Conservation (phyloP, 1,140 invertebrate genomes). For the Potamilus streckersoni region DNA sequence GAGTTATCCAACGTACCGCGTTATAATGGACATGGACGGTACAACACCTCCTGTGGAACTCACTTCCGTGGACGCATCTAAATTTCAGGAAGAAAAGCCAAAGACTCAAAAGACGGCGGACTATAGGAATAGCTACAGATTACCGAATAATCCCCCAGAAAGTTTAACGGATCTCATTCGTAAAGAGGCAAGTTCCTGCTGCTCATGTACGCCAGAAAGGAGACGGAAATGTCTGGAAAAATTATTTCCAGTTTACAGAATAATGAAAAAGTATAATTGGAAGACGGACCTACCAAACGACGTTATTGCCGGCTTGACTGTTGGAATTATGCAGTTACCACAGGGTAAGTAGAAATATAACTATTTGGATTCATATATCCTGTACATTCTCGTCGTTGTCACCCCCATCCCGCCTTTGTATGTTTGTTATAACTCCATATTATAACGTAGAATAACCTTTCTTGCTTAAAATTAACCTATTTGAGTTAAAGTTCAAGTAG, state of each 20-base stretch:
- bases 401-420: too few species aligned
- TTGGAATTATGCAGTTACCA: conserved; percentile 62
- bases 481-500: too few species aligned
- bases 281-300: conserved; percentile 51
- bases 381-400: not conserved
- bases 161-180: not conserved
- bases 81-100: not conserved
- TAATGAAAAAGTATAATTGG: conserved; percentile 55
- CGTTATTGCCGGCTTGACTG: conserved; percentile 58
- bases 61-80: conserved; percentile 8
- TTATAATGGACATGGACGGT: conserved; percentile 28
- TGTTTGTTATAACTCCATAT: too few species aligned
- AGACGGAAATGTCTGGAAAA: conserved; percentile 34
- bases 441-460: too few species aligned
- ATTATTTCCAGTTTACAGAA: conserved; percentile 49
- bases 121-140: conserved; percentile 8
- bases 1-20: conserved; percentile 8
- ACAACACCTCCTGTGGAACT: conserved; percentile 23
- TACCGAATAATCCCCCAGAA: conserved; percentile 1
- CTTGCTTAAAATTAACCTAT: too few species aligned
- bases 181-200: conserved; percentile 2
- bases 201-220: conserved; percentile 32
- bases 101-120: conserved; percentile 9
- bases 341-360: conserved; percentile 41
- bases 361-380: not conserved